Percentiles rank a stretch among this genome's conserved stretches.
Evolutionary conservation across 2,888 invertebrate species (phyloP).

Genomic region (Chrysina gloriosa): DNA sequence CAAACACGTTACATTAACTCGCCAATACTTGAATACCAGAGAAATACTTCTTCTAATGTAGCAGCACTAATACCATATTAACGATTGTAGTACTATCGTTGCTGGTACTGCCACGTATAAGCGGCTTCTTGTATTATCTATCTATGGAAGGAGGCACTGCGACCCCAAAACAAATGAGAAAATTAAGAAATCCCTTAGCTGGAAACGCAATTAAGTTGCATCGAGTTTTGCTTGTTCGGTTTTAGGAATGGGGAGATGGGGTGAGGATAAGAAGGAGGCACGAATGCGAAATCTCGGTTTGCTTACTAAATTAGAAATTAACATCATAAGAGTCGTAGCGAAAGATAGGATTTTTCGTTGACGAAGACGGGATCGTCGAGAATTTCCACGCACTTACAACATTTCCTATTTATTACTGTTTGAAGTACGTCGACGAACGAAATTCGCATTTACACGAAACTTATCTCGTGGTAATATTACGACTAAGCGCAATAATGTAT

Average conservation of each 20-base stretch:
- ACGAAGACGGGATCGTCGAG: neutral
- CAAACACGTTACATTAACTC: slow-evolving; percentile 52
- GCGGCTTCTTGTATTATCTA: slow-evolving; percentile 38
- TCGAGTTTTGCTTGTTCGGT: slow-evolving; percentile 32
- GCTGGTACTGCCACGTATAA: slow-evolving; percentile 17
- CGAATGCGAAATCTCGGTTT: slow-evolving; percentile 29
- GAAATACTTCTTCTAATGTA: slow-evolving; percentile 47
- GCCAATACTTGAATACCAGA: slow-evolving; percentile 47
- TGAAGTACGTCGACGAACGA: neutral
- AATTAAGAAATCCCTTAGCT: slow-evolving; percentile 37
- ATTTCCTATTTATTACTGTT: neutral
- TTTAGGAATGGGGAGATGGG: slow-evolving; percentile 18
- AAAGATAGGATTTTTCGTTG: slow-evolving; percentile 4
- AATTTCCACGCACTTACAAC: slow-evolving; percentile 11
- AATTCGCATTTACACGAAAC: neutral
- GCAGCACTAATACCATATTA: slow-evolving; percentile 51
- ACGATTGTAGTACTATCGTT: slow-evolving; percentile 40
- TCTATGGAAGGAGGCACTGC: slow-evolving; percentile 19
- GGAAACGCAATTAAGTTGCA: slow-evolving; percentile 38
- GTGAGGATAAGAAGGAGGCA: slow-evolving; percentile 15
- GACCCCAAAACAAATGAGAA: slow-evolving; percentile 36
- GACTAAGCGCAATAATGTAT: neutral
- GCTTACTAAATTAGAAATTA: slow-evolving; percentile 37
- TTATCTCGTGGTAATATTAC: neutral
- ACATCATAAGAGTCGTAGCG: slow-evolving; percentile 14